These are phyloP conservation scores for Lophotriccus pileatus DNA, from an alignment of 2,797 vertebrate species.

Conservation along the genomic window DNA sequence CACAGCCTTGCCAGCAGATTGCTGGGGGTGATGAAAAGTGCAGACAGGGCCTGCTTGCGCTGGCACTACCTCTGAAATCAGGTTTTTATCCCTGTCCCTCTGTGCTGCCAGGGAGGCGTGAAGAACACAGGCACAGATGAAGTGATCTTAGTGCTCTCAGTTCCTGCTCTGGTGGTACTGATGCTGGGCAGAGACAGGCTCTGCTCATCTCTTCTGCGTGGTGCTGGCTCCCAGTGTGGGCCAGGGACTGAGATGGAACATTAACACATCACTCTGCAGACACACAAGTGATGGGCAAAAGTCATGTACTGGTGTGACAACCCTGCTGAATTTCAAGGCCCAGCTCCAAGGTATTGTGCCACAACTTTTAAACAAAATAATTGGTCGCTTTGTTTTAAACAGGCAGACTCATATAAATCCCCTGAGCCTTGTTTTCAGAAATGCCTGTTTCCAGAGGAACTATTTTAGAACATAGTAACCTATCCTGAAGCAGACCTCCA, in stretches of 20 bases:
- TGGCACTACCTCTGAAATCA: neutral
- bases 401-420: neutral
- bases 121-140: neutral
- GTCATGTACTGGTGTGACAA: accelerated
- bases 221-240: neutral
- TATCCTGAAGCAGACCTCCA: neutral
- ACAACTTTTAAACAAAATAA: neutral
- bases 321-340: neutral
- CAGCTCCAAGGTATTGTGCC: neutral
- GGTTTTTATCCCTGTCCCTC: neutral
- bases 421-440: neutral
- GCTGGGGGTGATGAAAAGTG: neutral
- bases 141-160: neutral
- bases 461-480: neutral
- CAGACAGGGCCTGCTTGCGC: neutral
- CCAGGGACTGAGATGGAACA: neutral
- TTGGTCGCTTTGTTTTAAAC: neutral
- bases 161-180: neutral
- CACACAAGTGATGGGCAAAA: neutral
- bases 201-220: neutral
- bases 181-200: neutral
- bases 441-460: neutral
- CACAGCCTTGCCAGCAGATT: neutral
- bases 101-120: neutral
- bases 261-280: neutral